These are phyloP conservation scores for Enteromius viviparus DNA, from an alignment of 2,797 vertebrate species.

Conservation along the genomic window DNA sequence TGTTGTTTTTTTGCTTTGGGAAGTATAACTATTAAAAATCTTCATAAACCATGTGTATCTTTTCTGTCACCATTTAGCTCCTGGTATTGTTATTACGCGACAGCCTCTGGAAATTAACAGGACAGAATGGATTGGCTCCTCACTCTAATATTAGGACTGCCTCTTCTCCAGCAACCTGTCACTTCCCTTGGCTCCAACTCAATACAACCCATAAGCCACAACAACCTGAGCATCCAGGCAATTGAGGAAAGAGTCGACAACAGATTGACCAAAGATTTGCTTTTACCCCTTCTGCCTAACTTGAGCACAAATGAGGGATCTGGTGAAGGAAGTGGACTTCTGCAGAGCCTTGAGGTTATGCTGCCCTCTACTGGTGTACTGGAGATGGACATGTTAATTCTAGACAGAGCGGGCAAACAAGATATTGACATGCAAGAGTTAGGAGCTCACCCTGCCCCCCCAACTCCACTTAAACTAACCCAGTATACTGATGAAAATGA, in stretches of 20 bases:
- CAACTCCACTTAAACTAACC: constrained; percentile 37
- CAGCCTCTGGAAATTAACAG: not conserved
- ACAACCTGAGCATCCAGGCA: constrained; percentile 21
- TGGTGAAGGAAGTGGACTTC: constrained; percentile 38
- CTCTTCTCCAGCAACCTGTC: constrained; percentile 41
- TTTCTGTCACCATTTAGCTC: constrained; percentile 8
- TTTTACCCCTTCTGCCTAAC: constrained; percentile 18
- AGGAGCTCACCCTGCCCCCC: not conserved
- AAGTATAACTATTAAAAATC: not conserved
- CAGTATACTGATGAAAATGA: constrained; percentile 30
- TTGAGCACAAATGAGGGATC: constrained; percentile 16
- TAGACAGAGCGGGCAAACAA: constrained; percentile 32
- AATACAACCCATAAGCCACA: constrained; percentile 12
- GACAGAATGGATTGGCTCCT: constrained; percentile 33
- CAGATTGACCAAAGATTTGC: constrained; percentile 35
- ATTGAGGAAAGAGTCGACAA: constrained; percentile 2
- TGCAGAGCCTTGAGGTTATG: constrained; percentile 16
- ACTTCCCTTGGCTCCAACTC: constrained; percentile 23
- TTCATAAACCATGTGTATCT: not conserved
- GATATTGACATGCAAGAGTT: not conserved
- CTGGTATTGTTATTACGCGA: not conserved
- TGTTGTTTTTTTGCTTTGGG: no score
- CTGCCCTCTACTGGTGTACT: constrained; percentile 38
- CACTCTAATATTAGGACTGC: constrained; percentile 33
- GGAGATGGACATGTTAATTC: constrained; percentile 32